A percentile compares a stretch with the other conserved stretches of the same genome.
These are phyloP conservation scores for Melangyna quadrimaculata DNA, from an alignment of 2,888 invertebrate genomes.

Conservation along the genomic window DNA sequence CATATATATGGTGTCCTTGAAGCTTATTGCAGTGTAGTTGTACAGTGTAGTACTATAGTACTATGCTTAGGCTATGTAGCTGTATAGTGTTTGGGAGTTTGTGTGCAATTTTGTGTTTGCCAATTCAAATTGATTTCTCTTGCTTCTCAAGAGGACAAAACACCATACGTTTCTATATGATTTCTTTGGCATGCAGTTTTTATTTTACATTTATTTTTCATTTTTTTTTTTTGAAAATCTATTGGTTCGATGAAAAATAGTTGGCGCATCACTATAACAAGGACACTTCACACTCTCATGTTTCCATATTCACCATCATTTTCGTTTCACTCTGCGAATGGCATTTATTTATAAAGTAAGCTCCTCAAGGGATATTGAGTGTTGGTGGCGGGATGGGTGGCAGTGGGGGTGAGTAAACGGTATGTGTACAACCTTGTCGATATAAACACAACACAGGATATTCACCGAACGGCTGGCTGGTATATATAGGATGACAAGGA, in stretches of 20 bases:
- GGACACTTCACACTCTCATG: constrained; percentile 28
- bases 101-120: constrained; percentile 45
- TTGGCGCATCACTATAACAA: constrained; percentile 39
- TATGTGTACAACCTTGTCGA: constrained; percentile 25
- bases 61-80: neutral
- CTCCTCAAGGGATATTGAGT: constrained; percentile 35
- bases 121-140: constrained; percentile 59
- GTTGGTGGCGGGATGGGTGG: neutral
- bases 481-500: neutral
- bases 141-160: constrained; percentile 23
- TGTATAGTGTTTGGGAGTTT: neutral
- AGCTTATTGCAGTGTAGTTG: constrained; percentile 9
- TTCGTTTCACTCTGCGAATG: constrained; percentile 12
- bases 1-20: neutral
- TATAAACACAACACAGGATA: constrained; percentile 6
- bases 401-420: constrained; percentile 2
- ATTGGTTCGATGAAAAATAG: constrained; percentile 23
- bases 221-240: constrained; percentile 20
- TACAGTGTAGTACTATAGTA: neutral
- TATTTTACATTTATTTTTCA: neutral
- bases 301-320: constrained; percentile 13
- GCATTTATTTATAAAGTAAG: constrained; percentile 59
- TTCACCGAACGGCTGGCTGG: constrained; percentile 1
- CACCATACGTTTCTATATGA: constrained; percentile 40
- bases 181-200: constrained; percentile 27